phyloP scores from a whole-genome alignment of 1,140 invertebrate species.

The Sarcophaga peregrina region DNA sequence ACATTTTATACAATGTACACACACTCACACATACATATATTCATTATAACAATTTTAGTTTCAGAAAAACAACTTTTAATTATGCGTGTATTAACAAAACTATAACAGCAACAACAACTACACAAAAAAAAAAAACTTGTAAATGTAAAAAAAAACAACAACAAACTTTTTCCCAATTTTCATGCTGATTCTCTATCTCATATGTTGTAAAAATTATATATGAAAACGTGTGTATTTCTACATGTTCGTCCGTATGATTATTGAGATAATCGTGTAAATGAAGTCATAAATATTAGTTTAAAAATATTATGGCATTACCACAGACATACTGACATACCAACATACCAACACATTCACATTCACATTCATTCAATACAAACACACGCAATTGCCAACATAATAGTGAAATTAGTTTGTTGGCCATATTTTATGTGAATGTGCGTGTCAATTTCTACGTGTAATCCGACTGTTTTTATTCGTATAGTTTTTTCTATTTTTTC shows the following conservation, averaged over 20 bases:
- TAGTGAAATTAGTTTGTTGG: not conserved
- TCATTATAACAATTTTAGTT: not conserved
- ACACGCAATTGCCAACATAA: not conserved
- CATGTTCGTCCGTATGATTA: not conserved
- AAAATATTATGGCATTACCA: not conserved
- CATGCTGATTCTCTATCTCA: not conserved
- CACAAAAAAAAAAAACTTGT: not conserved
- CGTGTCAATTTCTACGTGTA: constrained; percentile 10
- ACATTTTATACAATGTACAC: not conserved
- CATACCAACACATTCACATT: not conserved
- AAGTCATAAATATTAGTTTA: constrained; percentile 31
- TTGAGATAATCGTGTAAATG: constrained; percentile 18
- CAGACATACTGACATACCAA: no score
- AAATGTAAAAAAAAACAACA: no score
- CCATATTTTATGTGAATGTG: not conserved
- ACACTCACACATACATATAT: not conserved
- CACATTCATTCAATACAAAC: not conserved
- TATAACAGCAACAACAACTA: no score
- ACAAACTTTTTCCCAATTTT: not conserved
- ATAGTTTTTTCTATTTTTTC: not conserved
- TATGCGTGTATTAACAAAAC: not conserved
- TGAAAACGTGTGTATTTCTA: not conserved
- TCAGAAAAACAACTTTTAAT: not conserved
- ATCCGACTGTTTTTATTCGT: not conserved
- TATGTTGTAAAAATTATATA: not conserved